These are phyloP conservation scores for Diabrotica virgifera DNA, from an alignment of 1,140 invertebrate species.

Conservation along the genomic window DNA sequence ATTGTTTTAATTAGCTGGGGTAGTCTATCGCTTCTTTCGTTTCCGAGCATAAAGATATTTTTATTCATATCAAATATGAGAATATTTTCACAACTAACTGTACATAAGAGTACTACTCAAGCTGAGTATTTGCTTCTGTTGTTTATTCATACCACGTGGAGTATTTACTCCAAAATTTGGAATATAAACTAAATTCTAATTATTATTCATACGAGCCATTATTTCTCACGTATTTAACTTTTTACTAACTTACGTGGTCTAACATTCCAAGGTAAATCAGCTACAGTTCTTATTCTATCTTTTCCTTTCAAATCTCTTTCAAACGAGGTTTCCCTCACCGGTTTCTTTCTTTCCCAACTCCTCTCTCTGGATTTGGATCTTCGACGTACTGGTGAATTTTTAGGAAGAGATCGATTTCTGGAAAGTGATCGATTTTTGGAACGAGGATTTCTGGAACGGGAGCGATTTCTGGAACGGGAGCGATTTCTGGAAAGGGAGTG, in stretches of 20 bases:
- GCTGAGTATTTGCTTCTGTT: no score
- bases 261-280: conserved; percentile 31
- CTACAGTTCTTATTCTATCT: conserved; percentile 32
- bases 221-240: no score
- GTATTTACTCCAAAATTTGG: no score
- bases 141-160: no score
- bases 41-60: no score
- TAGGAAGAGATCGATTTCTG: not conserved
- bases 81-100: no score
- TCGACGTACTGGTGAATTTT: not conserved
- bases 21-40: no score
- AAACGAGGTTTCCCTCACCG: conserved; percentile 24
- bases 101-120: no score
- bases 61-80: no score
- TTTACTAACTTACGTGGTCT: not conserved
- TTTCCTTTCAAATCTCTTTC: conserved; percentile 28
- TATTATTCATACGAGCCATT: no score
- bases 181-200: no score
- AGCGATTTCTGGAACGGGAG: conserved; percentile 15
- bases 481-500: not conserved
- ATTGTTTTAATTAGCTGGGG: no score
- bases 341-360: conserved; percentile 22
- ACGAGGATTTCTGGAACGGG: not conserved
- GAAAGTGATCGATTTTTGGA: conserved; percentile 8
- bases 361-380: conserved; percentile 25